phyloP scores from a whole-genome alignment of 2,797 vertebrate species.

The Micrastur ruficollis region DNA sequence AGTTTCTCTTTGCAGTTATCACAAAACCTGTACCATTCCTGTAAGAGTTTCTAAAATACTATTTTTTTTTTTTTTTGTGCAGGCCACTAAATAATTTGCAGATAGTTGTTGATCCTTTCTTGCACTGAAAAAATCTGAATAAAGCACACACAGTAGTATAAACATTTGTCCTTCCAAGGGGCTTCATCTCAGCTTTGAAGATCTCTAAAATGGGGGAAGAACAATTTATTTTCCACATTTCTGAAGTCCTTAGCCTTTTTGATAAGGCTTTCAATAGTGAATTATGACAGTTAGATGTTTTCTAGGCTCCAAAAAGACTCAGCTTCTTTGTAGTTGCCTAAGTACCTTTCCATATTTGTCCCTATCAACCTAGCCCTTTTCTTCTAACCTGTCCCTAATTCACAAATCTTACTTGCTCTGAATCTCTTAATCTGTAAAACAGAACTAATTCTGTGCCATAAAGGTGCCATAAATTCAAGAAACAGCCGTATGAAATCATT shows the following conservation, averaged over 20 bases:
- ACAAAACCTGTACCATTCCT: neutral
- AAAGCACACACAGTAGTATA: neutral
- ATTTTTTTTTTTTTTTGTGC: neutral
- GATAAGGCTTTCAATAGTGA: neutral
- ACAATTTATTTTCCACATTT: neutral
- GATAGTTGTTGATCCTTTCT: neutral
- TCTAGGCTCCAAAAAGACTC: neutral
- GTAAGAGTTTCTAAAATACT: neutral
- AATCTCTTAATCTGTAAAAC: neutral
- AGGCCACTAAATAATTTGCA: neutral
- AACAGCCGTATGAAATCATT: neutral
- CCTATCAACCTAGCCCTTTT: neutral
- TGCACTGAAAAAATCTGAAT: neutral
- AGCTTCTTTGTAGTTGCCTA: neutral
- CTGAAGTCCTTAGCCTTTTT: neutral
- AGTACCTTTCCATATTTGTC: neutral
- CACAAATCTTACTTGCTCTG: neutral
- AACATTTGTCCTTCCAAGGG: neutral
- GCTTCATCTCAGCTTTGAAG: neutral
- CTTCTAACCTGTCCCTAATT: neutral
- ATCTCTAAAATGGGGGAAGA: neutral
- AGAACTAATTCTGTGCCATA: neutral
- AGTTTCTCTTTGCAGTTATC: neutral
- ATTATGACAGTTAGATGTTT: neutral
- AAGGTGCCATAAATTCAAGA: neutral